A percentile compares a stretch with the other conserved stretches of the same genome.
Evolutionary conservation across 2,888 invertebrate genomes (phyloP).

Genomic region (Xiphydria camelus): DNA sequence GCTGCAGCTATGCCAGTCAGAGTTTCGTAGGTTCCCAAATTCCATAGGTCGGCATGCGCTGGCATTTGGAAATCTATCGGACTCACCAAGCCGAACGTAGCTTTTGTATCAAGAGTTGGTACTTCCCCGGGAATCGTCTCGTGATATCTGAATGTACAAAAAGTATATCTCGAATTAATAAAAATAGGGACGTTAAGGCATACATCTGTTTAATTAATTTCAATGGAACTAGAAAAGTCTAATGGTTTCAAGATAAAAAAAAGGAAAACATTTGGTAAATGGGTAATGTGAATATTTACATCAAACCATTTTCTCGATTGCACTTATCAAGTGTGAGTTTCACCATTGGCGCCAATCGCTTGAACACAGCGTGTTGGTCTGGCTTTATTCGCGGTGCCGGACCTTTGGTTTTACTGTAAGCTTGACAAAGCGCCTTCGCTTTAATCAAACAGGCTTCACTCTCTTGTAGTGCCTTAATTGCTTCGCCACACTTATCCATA

Average conservation of each 20-base stretch:
- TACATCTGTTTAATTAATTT: neutral
- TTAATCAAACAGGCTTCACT: slow-evolving; percentile 59
- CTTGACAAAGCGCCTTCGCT: slow-evolving; percentile 61
- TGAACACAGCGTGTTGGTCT: slow-evolving; percentile 65
- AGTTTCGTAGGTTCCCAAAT: slow-evolving; percentile 37
- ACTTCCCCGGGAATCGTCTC: slow-evolving; percentile 65
- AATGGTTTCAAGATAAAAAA: slow-evolving; percentile 8
- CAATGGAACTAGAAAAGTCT: no score
- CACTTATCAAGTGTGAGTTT: slow-evolving; percentile 66
- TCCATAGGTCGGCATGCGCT: slow-evolving; percentile 60
- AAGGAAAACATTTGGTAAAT: slow-evolving; percentile 4
- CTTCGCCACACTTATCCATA: slow-evolving; percentile 68
- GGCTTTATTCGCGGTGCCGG: slow-evolving; percentile 64
- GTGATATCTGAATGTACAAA: slow-evolving; percentile 61
- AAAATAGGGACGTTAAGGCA: neutral
- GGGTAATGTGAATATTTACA: slow-evolving; percentile 55
- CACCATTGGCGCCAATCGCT: slow-evolving; percentile 62
- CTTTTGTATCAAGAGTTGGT: slow-evolving; percentile 62
- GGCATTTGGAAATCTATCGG: slow-evolving; percentile 64
- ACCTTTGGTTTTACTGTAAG: slow-evolving; percentile 63
- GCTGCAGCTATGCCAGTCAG: slow-evolving; percentile 55
- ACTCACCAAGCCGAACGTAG: slow-evolving; percentile 66
- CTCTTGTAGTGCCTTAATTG: slow-evolving; percentile 64
- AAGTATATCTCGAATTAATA: no score
- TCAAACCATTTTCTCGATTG: slow-evolving; percentile 68